These are phyloP conservation scores for Carlito syrichta DNA, from an alignment of 2,113 vertebrate species.

Conservation along the genomic window DNA sequence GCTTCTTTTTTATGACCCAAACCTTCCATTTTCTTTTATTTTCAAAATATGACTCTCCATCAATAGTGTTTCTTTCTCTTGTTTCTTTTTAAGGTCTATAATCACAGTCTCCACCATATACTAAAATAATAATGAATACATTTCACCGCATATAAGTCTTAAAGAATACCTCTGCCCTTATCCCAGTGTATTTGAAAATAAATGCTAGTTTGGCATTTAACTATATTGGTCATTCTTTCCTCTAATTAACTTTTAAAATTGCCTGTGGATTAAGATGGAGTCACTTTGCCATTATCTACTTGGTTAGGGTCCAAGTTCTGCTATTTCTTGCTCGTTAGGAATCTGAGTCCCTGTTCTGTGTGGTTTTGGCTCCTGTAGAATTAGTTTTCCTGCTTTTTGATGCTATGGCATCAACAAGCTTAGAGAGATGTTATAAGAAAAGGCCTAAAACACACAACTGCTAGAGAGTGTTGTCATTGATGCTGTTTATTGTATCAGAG, in stretches of 20 bases:
- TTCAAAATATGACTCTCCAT: background rate
- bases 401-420: background rate
- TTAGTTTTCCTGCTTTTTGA: background rate
- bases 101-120: background rate
- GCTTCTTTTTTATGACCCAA: background rate
- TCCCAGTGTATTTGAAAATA: slow-evolving; percentile 19
- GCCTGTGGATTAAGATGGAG: background rate
- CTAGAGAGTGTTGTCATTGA: background rate
- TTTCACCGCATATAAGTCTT: background rate
- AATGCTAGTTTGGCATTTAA: background rate
- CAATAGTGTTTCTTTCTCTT: background rate
- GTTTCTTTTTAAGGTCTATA: background rate
- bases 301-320: background rate
- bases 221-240: background rate
- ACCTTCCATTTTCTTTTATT: background rate
- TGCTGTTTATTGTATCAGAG: background rate
- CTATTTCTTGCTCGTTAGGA: background rate
- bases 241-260: slow-evolving; percentile 15
- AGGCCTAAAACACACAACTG: background rate
- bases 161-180: background rate
- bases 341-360: background rate
- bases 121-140: slow-evolving; percentile 6
- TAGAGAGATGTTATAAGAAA: background rate
- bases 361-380: background rate
- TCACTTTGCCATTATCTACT: background rate